Base-by-base conservation (phyloP, 2,888 invertebrate species). In the Archaeoteleia sp. region DNA sequence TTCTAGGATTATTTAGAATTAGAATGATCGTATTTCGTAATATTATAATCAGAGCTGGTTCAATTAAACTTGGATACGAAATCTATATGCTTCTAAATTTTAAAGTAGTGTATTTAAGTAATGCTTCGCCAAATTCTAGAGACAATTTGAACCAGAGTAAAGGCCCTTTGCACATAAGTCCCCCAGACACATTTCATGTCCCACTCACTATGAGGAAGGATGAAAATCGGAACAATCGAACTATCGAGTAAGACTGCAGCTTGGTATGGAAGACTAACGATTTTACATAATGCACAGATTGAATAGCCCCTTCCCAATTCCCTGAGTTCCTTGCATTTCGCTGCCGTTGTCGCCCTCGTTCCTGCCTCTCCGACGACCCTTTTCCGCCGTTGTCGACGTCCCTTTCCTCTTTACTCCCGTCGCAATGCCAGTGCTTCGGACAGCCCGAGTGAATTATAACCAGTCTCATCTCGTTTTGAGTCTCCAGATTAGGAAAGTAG, bases 271-370 rank as follows among this genome's bases (percentile, higher is more conserved):
- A 72, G 54, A 74, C 74, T 74, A 73, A 75, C 74, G 74, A 74
- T 75, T 76, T 75, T 74, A 73, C 77, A 78, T 74, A 76, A 77
- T 71, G 72, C 74, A 73, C 75, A 77, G 78, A 76, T 77, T 77
- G 77, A 77, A 73, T 68, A 58, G 14, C 17, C 54, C 55, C 53
- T 42, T 34, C 29, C 34, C 37, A 25, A 8, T 30, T 35, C 37
- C 23, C 37, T 30, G 49, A 51, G 37, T 57, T 57, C 51, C 63
- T 57, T 63, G 62, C 55, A 54, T 53, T 48, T 53, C 45, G 60
- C 60, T 54, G 58, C 40, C 61, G 55, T 61, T 61, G 66, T 61
- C 61, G 40, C 32, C 55, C 67, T 42, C 60, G 46, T 46, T 61
- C 34, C 46, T 32, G 17, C 48, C 58, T 32, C 55, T 48, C 61